Evolutionary conservation across 2,888 invertebrate genomes (phyloP).

Genomic region (Melanostoma scalare): DNA sequence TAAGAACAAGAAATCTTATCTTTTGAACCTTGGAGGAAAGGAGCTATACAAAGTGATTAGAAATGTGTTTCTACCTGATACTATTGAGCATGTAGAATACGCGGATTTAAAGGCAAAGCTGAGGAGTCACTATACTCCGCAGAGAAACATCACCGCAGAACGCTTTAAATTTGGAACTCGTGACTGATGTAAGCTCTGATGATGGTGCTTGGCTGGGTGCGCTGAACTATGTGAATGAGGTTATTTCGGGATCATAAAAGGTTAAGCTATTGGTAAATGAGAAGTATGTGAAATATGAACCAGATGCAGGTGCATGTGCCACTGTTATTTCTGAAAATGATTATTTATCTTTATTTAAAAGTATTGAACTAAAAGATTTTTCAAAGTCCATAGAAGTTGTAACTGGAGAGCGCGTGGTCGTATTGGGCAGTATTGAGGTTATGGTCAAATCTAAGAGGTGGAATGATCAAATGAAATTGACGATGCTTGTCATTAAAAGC

Average conservation of each 20-base stretch:
- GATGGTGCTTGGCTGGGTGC: slow-evolving; percentile 24
- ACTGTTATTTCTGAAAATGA: slow-evolving; percentile 14
- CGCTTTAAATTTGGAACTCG: too few relatives aligned
- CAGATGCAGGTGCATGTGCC: slow-evolving; percentile 28
- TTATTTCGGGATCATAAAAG: neutral
- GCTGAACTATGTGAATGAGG: slow-evolving; percentile 28
- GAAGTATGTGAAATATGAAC: slow-evolving; percentile 24
- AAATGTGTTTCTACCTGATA: slow-evolving; percentile 19
- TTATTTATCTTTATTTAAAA: slow-evolving; percentile 13
- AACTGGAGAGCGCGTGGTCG: slow-evolving; percentile 21
- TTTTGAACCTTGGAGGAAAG: slow-evolving; percentile 24
- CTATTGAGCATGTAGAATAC: neutral
- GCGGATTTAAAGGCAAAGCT: neutral
- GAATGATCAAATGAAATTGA: slow-evolving; percentile 1
- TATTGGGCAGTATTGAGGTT: slow-evolving; percentile 31
- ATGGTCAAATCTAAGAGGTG: slow-evolving; percentile 22
- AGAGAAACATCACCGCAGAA: too few relatives aligned
- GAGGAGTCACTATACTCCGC: too few relatives aligned
- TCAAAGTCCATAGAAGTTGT: slow-evolving; percentile 1
- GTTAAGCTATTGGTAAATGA: slow-evolving; percentile 33
- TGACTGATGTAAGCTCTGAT: slow-evolving; percentile 11
- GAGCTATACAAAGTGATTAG: slow-evolving; percentile 24
- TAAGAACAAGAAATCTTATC: slow-evolving; percentile 15
- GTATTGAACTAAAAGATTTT: neutral
- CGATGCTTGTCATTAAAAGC: slow-evolving; percentile 21